Conservation (phyloP, 2,797 vertebrate species). For the Ctenosaura bakeri region DNA sequence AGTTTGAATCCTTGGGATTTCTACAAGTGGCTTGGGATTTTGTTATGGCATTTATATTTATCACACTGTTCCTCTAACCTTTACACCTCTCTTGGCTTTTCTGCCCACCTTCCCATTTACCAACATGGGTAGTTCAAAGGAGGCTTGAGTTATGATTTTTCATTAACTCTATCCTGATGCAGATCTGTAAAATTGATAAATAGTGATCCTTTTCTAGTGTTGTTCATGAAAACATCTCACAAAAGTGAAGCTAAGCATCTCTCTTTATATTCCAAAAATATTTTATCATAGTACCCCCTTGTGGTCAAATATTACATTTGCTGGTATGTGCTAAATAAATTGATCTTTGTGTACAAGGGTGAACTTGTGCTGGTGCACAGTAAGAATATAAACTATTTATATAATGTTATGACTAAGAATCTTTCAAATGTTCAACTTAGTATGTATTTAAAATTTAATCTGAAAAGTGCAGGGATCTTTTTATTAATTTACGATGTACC, state of each 20-base stretch:
- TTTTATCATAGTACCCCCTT: constrained; percentile 61
- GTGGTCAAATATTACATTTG: constrained; percentile 26
- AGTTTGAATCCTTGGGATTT: neutral
- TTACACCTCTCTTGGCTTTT: neutral
- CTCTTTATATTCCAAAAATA: neutral
- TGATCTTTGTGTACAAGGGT: neutral
- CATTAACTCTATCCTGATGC: neutral
- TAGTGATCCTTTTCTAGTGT: neutral
- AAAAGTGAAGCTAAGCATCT: neutral
- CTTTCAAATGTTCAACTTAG: neutral
- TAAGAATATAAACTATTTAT: neutral
- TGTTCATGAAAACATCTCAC: neutral
- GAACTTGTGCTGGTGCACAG: neutral
- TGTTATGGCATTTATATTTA: neutral
- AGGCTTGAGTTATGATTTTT: neutral
- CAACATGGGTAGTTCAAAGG: no score
- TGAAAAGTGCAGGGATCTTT: neutral
- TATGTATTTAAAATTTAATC: constrained; percentile 4
- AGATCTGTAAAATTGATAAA: neutral
- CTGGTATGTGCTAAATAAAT: neutral
- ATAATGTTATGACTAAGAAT: neutral
- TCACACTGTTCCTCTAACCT: neutral
- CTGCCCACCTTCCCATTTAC: neutral
- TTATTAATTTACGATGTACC: neutral
- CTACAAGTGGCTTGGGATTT: neutral